Base-by-base conservation (phyloP, 1,140 invertebrate species). In the Thalassaphorura encarpata region DNA sequence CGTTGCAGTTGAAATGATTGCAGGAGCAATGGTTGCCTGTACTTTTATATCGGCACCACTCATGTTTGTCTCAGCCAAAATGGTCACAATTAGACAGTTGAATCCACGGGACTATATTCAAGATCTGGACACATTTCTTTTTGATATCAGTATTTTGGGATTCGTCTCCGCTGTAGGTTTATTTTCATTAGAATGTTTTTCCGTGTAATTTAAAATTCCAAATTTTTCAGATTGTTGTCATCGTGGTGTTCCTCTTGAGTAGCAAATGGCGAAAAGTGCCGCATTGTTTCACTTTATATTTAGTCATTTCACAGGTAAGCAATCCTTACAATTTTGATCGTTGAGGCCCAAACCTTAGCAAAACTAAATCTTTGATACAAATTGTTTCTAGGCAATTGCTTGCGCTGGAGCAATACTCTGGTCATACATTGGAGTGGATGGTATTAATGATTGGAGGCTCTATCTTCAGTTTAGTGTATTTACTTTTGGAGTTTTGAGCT, bases 11-110 rank as follows among this genome's bases (percentile, higher is more conserved):
- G 89, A 95, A 73, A 74, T 93, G 74, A 84, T 94, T 70, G 89
- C 92, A 1, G 85, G 84, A 56, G 84, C 87, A 40, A 88, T 97
- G 84, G 90, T 97, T 3, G 83, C 87, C 2, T 91, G 90, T 59
- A 97, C 92, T 0, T 90, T 96, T 69, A 71, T 96, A 31, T 92
- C 90, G 13, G 92, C 89, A 1, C 93, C 92, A 0, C 73, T 96
- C 40, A 96, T 96, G 85, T 94, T 94, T 69, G 78, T 95, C 33
- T 95, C 92, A 0, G 91, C 91, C 5, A 90, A 90, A 76, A 84
- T 97, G 78, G 87, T 94, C 56, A 80, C 82, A 15, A 76, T 90
- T 23, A 83, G 81, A 49, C 80, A 69, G 31, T 68, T 82, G 3
- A 75, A 78, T 63, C 81, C 83, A 1, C 60, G 71, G 13, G 78